These are phyloP conservation scores for Microplitis manilae DNA, from an alignment of 2,888 invertebrate species.

Conservation along the genomic window DNA sequence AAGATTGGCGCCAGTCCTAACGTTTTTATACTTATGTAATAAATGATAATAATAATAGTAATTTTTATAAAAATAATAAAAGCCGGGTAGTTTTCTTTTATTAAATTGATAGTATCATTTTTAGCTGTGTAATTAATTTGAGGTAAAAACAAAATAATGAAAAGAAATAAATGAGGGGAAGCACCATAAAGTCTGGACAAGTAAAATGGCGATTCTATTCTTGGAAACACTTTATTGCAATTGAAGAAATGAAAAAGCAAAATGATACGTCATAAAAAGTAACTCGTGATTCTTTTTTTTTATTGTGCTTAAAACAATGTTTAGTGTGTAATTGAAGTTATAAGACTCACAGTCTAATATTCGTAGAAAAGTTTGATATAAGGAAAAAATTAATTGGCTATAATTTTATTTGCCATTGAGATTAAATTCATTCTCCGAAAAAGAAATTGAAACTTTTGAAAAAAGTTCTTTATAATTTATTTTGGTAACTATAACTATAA, in stretches of 20 bases:
- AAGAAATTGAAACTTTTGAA: no score
- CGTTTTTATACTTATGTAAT: slow-evolving; percentile 22
- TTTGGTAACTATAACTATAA: no score
- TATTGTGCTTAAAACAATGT: neutral
- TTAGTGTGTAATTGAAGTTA: neutral
- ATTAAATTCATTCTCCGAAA: no score
- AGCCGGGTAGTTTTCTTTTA: neutral
- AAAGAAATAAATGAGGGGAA: no score
- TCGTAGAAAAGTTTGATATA: no score
- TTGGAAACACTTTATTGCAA: neutral
- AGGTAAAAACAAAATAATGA: no score
- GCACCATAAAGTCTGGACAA: neutral
- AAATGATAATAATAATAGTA: slow-evolving; percentile 22
- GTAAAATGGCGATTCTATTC: slow-evolving; percentile 4
- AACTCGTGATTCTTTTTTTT: neutral
- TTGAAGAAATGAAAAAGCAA: neutral
- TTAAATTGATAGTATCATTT: no score
- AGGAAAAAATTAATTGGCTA: no score
- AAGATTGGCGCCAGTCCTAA: slow-evolving; percentile 35
- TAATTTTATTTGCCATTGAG: no score
- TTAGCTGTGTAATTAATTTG: no score
- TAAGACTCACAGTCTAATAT: neutral
- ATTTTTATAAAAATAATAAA: neutral
- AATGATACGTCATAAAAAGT: neutral
- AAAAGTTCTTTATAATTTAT: no score